Conservation (phyloP, 2,113 vertebrate genomes). For the Hassar affinis region DNA sequence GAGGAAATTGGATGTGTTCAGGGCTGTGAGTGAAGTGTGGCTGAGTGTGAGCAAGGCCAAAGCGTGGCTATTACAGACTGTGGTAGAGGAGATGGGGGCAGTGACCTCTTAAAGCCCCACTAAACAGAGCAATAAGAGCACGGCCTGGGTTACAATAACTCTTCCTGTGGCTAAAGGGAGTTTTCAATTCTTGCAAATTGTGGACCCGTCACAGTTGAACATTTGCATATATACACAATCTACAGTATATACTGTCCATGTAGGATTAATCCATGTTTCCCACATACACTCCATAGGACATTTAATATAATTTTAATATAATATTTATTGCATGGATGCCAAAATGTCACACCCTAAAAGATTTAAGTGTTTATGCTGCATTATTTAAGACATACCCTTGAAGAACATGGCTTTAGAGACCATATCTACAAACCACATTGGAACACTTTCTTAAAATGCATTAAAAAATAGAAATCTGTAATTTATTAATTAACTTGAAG, state of each 20-base stretch:
- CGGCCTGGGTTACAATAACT: conserved; percentile 51
- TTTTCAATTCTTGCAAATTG: conserved; percentile 18
- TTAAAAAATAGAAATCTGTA: too few species aligned
- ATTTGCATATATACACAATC: not conserved
- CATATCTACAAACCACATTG: not conserved
- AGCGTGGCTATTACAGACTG: conserved; percentile 49
- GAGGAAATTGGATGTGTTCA: conserved; percentile 51
- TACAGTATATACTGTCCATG: not conserved
- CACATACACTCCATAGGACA: not conserved
- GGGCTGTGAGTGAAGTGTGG: conserved; percentile 40
- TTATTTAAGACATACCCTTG: not conserved
- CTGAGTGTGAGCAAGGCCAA: conserved; percentile 40
- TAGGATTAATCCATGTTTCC: not conserved
- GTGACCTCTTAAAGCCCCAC: conserved; percentile 52
- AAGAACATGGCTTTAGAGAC: conserved; percentile 16
- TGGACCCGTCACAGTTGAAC: not conserved
- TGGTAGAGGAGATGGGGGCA: conserved; percentile 48
- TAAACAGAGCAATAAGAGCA: conserved; percentile 56
- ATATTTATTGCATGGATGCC: conserved; percentile 5
- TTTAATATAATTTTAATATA: conserved; percentile 4
- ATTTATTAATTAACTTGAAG: not conserved
- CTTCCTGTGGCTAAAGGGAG: conserved; percentile 18
- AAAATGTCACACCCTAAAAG: not conserved
- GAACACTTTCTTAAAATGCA: too few species aligned
- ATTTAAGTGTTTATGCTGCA: not conserved